Base-by-base conservation (phyloP, 2,113 vertebrate genomes). In the Zosterops hypoxanthus region DNA sequence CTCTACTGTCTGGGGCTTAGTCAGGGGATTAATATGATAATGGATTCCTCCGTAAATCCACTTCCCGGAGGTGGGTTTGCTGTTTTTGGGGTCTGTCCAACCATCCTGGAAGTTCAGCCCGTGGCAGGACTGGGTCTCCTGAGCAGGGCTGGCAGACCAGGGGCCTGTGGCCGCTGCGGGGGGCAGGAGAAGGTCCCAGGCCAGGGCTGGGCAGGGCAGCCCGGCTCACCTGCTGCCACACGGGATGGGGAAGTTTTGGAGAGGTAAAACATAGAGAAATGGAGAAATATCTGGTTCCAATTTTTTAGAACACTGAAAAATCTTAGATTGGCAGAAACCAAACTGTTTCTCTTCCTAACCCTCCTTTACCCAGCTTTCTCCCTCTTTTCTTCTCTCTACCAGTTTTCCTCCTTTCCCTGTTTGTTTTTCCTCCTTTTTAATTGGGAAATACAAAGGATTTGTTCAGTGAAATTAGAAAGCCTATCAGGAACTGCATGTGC, bases 11-110 rank as follows among this genome's bases (percentile, higher is more conserved):
- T 95, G 80, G 50, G 89, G 83, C 9, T 25, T 50, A 52, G 41
- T 39, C 78, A 41, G 41, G 82, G 71, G 46, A 72, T 92, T 92
- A 86, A 90, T 88, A 90, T 53, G 68, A 9, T 95, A 86, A 94
- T 86, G 88, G 88, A 68, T 71, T 31, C 31, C 8, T 36, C 88
- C 75, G 71, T 73, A 68, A 80, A 92, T 81, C 66, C 88, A 25
- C 64, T 88, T 81, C 52, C 65, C 57, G 25, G 39, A 85, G n/a
- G 29, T 50, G 42, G 25, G 6, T 66, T 61, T 68, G 73, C n/a
- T 77, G 41, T 0, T 6, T 69, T 76, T 21, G 66, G 81, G 88
- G 60, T 82, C 12, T 42, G 52, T 86, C 49, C 70, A 83, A 25
- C n/a, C 68, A 56, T 41, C 52, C 76, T 83, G 90, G 60, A 53